phyloP scores from a whole-genome alignment of 2,888 invertebrate genomes.

The Rotaria magnacalcarata region DNA sequence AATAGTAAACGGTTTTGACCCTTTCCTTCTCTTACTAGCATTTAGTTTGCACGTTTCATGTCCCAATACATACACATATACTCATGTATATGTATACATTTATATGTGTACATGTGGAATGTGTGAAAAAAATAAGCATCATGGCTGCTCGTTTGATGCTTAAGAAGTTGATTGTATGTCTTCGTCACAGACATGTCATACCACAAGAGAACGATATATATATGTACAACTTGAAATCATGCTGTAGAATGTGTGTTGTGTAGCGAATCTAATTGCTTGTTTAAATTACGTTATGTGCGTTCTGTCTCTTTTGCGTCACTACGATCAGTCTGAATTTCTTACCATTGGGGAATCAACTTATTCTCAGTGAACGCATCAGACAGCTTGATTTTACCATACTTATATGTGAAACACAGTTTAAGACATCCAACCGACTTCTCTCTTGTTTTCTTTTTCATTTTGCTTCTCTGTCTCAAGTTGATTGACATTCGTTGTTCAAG shows the following conservation, averaged over 20 bases:
- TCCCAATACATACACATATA: neutral
- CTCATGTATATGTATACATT: neutral
- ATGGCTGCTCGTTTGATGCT: neutral
- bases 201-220: neutral
- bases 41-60: neutral
- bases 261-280: neutral
- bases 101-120: neutral
- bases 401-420: neutral
- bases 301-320: neutral
- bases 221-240: neutral
- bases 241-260: neutral
- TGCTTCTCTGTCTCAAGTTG: neutral
- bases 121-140: neutral
- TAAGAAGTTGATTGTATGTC: neutral
- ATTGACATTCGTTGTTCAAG: neutral
- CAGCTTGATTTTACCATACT: neutral
- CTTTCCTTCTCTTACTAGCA: neutral
- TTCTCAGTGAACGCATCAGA: neutral
- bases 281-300: neutral
- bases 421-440: neutral
- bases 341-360: neutral
- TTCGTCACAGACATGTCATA: neutral
- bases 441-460: neutral
- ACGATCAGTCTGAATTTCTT: neutral
- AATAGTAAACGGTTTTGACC: neutral